These are phyloP conservation scores for Hybognathus amarus DNA, from an alignment of 2,797 vertebrate species.

Conservation along the genomic window DNA sequence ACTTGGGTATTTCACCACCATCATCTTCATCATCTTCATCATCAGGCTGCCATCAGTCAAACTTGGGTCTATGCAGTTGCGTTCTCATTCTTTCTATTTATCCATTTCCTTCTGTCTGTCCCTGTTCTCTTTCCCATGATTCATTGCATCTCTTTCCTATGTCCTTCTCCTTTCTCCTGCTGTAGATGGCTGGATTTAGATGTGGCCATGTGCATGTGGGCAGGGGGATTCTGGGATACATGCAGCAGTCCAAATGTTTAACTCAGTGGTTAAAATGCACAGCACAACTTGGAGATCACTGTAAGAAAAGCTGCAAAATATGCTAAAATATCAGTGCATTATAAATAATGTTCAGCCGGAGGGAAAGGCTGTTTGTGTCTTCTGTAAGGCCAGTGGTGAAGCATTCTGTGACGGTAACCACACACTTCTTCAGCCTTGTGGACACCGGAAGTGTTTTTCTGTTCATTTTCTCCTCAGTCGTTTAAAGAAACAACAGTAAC, in stretches of 20 bases:
- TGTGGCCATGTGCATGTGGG: conserved; percentile 30
- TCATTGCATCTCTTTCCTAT: conserved; percentile 21
- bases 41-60: conserved; percentile 97
- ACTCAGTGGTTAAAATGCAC: conserved; percentile 41
- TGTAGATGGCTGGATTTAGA: conserved; percentile 8
- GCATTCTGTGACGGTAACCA: background rate
- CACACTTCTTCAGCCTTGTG: background rate
- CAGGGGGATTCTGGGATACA: conserved; percentile 21
- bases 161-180: conserved; percentile 33
- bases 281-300: background rate
- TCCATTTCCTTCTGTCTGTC: conserved; percentile 3
- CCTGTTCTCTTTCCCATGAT: conserved; percentile 19
- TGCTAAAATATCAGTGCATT: background rate
- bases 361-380: background rate
- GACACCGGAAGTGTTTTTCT: background rate
- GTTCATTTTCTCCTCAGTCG: background rate
- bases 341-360: background rate
- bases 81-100: conserved; percentile 73
- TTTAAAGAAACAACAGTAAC: background rate
- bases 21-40: conserved; percentile 56
- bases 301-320: conserved; percentile 16
- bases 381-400: background rate
- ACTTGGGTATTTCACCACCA: conserved; percentile 74
- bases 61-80: conserved; percentile 99
- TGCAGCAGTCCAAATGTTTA: conserved; percentile 24